Conservation (phyloP, 2,888 invertebrate genomes). For the Torymus texanus region DNA sequence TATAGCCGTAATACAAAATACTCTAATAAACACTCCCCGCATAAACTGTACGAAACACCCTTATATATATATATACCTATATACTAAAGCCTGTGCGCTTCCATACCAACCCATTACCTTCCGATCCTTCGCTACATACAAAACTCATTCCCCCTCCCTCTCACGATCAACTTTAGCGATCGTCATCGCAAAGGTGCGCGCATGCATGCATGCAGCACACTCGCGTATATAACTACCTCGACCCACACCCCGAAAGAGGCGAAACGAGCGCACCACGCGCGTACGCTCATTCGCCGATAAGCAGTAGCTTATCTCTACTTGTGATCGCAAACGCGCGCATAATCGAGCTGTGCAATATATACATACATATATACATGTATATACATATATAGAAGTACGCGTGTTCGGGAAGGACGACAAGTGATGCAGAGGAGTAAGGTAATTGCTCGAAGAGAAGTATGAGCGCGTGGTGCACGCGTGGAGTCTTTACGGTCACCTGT, state of each 20-base stretch:
- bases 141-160: background rate
- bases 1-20: too few species aligned
- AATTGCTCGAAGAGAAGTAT: slow-evolving; percentile 20
- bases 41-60: too few species aligned
- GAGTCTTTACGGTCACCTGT: slow-evolving; percentile 57
- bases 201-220: background rate
- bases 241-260: background rate
- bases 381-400: background rate
- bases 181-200: slow-evolving; percentile 8
- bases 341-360: slow-evolving; percentile 15
- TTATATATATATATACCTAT: too few species aligned
- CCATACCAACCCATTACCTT: too few species aligned
- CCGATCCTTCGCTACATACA: too few species aligned
- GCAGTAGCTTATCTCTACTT: slow-evolving; percentile 54
- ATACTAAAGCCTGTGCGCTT: too few species aligned
- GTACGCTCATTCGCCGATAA: slow-evolving; percentile 8
- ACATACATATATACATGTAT: background rate
- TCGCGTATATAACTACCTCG: background rate
- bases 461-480: background rate
- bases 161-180: background rate
- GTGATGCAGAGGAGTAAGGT: slow-evolving; percentile 31
- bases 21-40: too few species aligned
- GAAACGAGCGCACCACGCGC: background rate
- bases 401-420: slow-evolving; percentile 40
- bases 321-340: slow-evolving; percentile 40